Evolutionary conservation across 2,113 vertebrate genomes (phyloP).

Genomic region (Rhinopithecus roxellana): DNA sequence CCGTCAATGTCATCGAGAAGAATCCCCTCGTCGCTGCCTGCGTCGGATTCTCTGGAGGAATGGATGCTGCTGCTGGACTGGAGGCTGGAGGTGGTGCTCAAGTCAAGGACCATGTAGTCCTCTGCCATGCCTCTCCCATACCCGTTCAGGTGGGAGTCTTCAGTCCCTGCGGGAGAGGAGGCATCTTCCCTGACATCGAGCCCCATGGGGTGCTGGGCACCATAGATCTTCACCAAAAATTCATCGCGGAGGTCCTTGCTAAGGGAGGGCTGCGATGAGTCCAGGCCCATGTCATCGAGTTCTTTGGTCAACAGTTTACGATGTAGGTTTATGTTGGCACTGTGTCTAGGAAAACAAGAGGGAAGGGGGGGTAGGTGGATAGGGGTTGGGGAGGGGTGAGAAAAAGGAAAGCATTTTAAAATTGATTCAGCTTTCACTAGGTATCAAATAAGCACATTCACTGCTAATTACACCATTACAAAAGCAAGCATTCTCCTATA

Average conservation of each 20-base stretch:
- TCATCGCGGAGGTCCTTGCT: slow-evolving; percentile 97
- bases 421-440: slow-evolving; percentile 73
- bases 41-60: slow-evolving; percentile 97
- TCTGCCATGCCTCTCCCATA: slow-evolving; percentile 91
- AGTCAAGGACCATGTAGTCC: slow-evolving; percentile 97
- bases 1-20: slow-evolving; percentile 96
- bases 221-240: slow-evolving; percentile 98
- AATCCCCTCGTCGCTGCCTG: slow-evolving; percentile 97
- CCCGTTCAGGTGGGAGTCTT: slow-evolving; percentile 94
- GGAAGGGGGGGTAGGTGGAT: slow-evolving; percentile 65
- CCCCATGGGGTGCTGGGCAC: slow-evolving; percentile 91
- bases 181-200: slow-evolving; percentile 91
- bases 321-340: slow-evolving; percentile 99
- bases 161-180: slow-evolving; percentile 90
- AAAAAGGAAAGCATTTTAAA: slow-evolving; percentile 81
- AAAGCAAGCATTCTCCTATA: slow-evolving; percentile 63
- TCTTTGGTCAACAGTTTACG: slow-evolving; percentile 99
- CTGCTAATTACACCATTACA: slow-evolving; percentile 49
- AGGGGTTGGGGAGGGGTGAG: slow-evolving; percentile 71
- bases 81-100: slow-evolving; percentile 97
- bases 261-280: slow-evolving; percentile 94
- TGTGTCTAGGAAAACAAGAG: slow-evolving; percentile 93
- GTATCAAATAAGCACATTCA: slow-evolving; percentile 70
- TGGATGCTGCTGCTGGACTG: slow-evolving; percentile 97
- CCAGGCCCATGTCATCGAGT: slow-evolving; percentile 99